Evolutionary conservation across 1,140 invertebrate genomes (phyloP).

Genomic region (Drosophila repletoides): DNA sequence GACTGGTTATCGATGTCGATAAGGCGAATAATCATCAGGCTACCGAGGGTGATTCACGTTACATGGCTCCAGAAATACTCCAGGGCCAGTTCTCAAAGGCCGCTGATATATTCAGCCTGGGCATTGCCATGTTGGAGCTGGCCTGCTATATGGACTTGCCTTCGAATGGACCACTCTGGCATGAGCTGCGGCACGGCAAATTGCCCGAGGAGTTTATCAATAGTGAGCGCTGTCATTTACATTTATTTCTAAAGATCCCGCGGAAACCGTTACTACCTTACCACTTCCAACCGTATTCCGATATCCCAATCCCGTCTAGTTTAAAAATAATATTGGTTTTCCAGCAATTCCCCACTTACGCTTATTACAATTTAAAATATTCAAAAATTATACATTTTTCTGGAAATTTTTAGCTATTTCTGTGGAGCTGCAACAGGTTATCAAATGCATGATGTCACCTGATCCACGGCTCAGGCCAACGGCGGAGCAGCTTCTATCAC

Average conservation of each 20-base stretch:
- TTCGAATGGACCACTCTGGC: conserved; percentile 87
- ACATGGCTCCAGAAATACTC: conserved; percentile 89
- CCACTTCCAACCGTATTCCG: too few relatives aligned
- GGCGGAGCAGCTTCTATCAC: conserved; percentile 83
- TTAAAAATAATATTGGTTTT: too few relatives aligned
- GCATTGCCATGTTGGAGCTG: conserved; percentile 89
- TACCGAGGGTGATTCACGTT: conserved; percentile 90
- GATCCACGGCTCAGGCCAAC: conserved; percentile 84
- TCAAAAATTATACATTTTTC: not conserved
- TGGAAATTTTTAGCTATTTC: conserved; percentile 83
- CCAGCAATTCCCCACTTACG: too few relatives aligned
- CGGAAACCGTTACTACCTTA: too few relatives aligned
- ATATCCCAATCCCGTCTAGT: too few relatives aligned
- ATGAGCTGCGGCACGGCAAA: conserved; percentile 85
- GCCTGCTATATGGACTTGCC: conserved; percentile 89
- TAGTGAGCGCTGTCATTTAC: too few relatives aligned
- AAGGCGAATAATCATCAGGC: conserved; percentile 80
- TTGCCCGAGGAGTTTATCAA: conserved; percentile 77
- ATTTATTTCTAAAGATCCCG: too few relatives aligned
- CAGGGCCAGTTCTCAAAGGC: conserved; percentile 85
- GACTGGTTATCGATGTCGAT: conserved; percentile 87
- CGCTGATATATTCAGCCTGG: conserved; percentile 87
- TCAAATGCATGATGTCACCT: conserved; percentile 85
- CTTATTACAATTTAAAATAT: too few relatives aligned
- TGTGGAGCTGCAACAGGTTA: conserved; percentile 84